Base-by-base conservation (phyloP, 1,140 invertebrate genomes). In the Tenebrio molitor region DNA sequence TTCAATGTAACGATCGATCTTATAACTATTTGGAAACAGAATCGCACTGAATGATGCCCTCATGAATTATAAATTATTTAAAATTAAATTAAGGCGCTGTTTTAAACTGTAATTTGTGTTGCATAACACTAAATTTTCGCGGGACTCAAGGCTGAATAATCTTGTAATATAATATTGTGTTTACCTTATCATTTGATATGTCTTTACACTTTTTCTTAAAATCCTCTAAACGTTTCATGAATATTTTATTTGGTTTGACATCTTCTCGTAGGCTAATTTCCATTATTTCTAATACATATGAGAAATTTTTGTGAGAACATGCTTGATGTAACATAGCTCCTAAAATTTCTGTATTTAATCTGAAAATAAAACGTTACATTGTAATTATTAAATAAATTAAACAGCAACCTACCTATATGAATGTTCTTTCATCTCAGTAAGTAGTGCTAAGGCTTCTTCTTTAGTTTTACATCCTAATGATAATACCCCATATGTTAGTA, bases 401-500 rank as follows among this genome's bases (percentile, higher is more conserved):
- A 33, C n/a, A n/a, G n/a, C 14, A 42, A 63, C 33, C 71, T 85
- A 91, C 90, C 87, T 87, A 29, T 89, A 87, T 75, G 88, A 87
- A 41, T 87, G 85, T 33, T 84, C 83, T 74, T 90, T 85, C 88
- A 97, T 93, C 79, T 91, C 87, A 15, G 85, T 77, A 1, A 97
- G 65, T 10, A 97, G 85, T 39, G 88, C 79, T 53, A 83, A 79
- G 14, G 89, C 91, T 74, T 90, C 84, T 16, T 85, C 82, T 67
- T 86, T 84, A 3, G 82, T 89, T 70, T 80, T 81, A 83, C 95
- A 97, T 2, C 90, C 87, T 66, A 96, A 78, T 1, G 95, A 92
- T n/a, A 97, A 81, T 1, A 92, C 89, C 21, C 94, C 95, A 86
- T 93, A 97, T 0, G 95, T 96, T 42, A 95, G 85, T 68, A 95